Evolutionary conservation across 1,140 invertebrate genomes (phyloP).

Genomic region (Chionoecetes opilio): DNA sequence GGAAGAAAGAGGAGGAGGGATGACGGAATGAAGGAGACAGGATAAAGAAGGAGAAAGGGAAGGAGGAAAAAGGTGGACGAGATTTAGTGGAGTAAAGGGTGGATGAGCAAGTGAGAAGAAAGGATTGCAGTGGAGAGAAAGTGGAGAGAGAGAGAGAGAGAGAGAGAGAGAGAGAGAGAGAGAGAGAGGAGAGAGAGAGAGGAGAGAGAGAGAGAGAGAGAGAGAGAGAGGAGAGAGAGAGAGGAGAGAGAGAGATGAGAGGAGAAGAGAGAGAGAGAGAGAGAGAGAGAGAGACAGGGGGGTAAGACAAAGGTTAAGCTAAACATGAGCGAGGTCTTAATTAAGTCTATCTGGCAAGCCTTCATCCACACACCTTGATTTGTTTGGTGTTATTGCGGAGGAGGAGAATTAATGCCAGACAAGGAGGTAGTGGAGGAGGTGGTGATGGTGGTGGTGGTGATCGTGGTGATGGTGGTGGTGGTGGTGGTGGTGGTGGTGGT

Average conservation of each 20-base stretch:
- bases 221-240: background rate
- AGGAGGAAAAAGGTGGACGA: background rate
- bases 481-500: background rate
- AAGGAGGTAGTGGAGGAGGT: too few species aligned
- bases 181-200: too few species aligned
- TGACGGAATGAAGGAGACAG: background rate
- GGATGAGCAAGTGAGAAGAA: too few species aligned
- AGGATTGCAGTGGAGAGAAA: too few species aligned
- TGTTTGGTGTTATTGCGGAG: background rate
- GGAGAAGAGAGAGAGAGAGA: background rate
- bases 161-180: too few species aligned
- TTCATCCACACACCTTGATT: background rate
- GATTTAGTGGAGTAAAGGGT: too few species aligned
- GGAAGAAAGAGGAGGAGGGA: background rate
- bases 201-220: too few species aligned
- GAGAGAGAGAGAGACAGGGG: too few species aligned
- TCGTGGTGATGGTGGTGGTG: background rate
- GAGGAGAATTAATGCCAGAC: background rate
- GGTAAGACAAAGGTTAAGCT: background rate
- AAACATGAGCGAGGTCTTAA: background rate
- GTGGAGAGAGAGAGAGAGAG: too few species aligned
- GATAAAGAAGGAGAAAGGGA: background rate
- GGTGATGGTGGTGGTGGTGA: background rate
- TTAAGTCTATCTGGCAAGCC: background rate
- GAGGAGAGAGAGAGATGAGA: background rate